Conservation (phyloP, 1,140 invertebrate genomes). For the Olivierus martensii region DNA sequence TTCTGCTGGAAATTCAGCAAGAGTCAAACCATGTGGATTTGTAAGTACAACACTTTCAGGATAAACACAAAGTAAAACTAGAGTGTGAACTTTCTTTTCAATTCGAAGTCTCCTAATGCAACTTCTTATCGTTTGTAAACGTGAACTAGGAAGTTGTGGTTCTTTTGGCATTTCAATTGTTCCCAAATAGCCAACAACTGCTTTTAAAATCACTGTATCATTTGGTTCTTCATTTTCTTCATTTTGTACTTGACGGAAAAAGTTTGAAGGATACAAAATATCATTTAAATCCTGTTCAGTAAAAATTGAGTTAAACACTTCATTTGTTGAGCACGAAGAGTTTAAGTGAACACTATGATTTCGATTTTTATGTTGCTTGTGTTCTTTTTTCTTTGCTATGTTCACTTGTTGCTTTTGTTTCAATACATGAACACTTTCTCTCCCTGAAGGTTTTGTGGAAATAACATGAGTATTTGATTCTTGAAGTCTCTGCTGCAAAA, state of each 20-base stretch:
- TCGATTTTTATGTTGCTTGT: slow-evolving; percentile 3
- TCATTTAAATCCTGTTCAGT: slow-evolving; percentile 26
- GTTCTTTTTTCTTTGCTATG: slow-evolving; percentile 9
- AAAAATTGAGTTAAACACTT: slow-evolving; percentile 19
- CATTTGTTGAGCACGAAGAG: slow-evolving; percentile 6
- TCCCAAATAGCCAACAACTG: slow-evolving; percentile 83
- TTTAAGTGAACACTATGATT: slow-evolving; percentile 13
- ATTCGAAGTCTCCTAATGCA: slow-evolving; percentile 77
- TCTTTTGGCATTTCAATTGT: slow-evolving; percentile 90
- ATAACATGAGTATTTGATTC: no score
- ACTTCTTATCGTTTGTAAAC: slow-evolving; percentile 46
- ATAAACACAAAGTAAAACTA: slow-evolving; percentile 70
- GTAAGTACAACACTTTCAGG: slow-evolving; percentile 60
- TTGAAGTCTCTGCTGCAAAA: slow-evolving; percentile 13
- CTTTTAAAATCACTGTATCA: slow-evolving; percentile 44
- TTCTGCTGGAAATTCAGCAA: slow-evolving; percentile 71
- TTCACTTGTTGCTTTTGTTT: slow-evolving; percentile 1
- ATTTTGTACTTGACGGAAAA: slow-evolving; percentile 11
- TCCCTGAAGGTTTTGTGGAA: no score
- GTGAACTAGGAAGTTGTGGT: slow-evolving; percentile 47
- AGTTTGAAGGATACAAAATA: slow-evolving; percentile 23
- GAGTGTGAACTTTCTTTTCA: slow-evolving; percentile 72
- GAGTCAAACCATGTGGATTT: slow-evolving; percentile 40
- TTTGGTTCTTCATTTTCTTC: slow-evolving; percentile 19
- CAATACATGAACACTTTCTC: no score